phyloP scores from a whole-genome alignment of 92 coral and sea anemone species.

The Phenganax marumi region DNA sequence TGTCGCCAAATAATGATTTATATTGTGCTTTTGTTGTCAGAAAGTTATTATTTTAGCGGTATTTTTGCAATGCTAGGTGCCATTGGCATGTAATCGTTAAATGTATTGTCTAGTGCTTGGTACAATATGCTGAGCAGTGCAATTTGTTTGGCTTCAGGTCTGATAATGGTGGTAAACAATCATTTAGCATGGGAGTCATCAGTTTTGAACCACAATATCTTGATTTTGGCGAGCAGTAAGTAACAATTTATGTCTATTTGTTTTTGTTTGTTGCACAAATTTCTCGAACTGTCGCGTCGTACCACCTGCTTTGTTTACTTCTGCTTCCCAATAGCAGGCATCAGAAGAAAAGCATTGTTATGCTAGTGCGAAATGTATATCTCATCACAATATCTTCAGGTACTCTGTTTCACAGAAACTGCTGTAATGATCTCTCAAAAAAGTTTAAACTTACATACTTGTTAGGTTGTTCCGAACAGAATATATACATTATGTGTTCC shows the following conservation, averaged over 20 bases:
- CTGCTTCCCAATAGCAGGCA: constrained; percentile 18
- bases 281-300: constrained; percentile 14
- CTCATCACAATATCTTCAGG: background rate
- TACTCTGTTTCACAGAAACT: background rate
- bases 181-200: constrained; percentile 84
- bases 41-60: constrained; percentile 8
- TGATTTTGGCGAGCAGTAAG: constrained; percentile 97
- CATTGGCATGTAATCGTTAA: constrained; percentile 2
- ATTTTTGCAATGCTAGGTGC: background rate
- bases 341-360: background rate
- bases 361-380: background rate
- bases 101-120: background rate
- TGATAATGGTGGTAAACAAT: constrained; percentile 68
- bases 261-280: background rate
- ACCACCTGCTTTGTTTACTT: constrained; percentile 45
- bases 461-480: constrained; percentile 2
- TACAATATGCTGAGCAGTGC: background rate
- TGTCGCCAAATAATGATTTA: background rate
- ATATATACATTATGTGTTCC: background rate
- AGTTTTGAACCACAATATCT: constrained; percentile 96
- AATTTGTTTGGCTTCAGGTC: constrained; percentile 24
- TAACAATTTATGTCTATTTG: constrained; percentile 18
- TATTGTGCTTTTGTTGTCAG: background rate
- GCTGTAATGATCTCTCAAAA: background rate
- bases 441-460: background rate